phyloP scores from a whole-genome alignment of 2,888 invertebrate species.

The Diogma glabrata region DNA sequence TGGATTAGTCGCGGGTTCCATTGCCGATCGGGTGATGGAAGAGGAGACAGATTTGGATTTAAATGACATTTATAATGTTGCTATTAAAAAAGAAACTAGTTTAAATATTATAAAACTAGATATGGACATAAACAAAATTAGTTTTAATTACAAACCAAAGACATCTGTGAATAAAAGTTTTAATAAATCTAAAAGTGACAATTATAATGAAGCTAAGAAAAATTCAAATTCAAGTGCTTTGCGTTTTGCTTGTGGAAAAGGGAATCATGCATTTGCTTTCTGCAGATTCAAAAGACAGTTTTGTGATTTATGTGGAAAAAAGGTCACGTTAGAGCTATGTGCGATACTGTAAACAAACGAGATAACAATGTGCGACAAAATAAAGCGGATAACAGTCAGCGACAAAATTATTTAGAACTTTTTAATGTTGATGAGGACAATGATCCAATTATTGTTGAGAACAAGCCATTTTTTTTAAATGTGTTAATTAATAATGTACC shows the following conservation, averaged over 20 bases:
- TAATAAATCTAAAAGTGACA: too few relatives aligned
- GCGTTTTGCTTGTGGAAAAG: background rate
- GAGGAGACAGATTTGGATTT: background rate
- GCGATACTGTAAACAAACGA: too few relatives aligned
- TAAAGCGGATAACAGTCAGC: background rate
- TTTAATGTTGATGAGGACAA: background rate
- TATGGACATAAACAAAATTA: background rate
- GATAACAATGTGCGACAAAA: background rate
- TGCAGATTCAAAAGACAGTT: too few relatives aligned
- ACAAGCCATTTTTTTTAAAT: too few relatives aligned
- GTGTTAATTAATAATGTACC: too few relatives aligned
- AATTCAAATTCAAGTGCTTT: background rate
- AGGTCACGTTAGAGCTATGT: too few relatives aligned
- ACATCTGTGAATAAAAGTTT: too few relatives aligned
- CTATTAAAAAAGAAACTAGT: background rate
- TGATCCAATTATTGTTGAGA: too few relatives aligned
- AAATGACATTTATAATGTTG: background rate
- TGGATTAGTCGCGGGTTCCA: background rate
- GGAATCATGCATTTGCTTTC: too few relatives aligned
- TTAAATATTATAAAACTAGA: background rate
- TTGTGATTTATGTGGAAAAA: too few relatives aligned
- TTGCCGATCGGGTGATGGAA: background rate
- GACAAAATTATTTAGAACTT: background rate
- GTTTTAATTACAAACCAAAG: background rate
- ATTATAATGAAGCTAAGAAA: too few relatives aligned